phyloP scores from a whole-genome alignment of 2,888 invertebrate species.

The Anaspis maculata region DNA sequence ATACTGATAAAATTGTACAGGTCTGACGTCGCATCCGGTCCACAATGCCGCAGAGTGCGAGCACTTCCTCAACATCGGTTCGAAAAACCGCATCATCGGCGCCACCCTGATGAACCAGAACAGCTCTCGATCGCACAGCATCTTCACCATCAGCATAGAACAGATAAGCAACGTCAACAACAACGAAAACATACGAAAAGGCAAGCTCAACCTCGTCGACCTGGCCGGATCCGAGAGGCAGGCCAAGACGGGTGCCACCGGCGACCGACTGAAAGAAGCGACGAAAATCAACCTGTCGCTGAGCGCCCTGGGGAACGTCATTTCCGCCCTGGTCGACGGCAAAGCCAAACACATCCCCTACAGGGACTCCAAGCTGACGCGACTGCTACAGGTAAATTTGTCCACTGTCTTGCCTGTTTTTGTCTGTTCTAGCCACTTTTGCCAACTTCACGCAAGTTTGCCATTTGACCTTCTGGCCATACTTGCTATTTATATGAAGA shows the following conservation, averaged over 20 bases:
- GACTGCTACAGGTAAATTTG: conserved; percentile 66
- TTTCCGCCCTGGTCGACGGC: conserved; percentile 76
- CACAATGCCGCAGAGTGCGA: conserved; percentile 73
- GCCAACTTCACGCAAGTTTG: no score
- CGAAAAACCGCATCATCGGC: conserved; percentile 72
- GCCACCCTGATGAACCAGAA: conserved; percentile 85
- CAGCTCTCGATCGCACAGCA: conserved; percentile 79
- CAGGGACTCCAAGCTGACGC: conserved; percentile 77
- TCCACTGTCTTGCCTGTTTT: no score
- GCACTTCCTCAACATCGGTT: conserved; percentile 63
- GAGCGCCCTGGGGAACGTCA: conserved; percentile 83
- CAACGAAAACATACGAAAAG: conserved; percentile 38
- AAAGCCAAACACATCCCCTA: conserved; percentile 75
- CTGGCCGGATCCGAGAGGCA: conserved; percentile 84
- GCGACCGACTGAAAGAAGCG: conserved; percentile 78
- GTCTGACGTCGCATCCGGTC: conserved; percentile 66
- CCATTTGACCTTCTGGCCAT: no score
- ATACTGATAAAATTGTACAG: conserved; percentile 31
- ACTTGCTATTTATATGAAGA: no score
- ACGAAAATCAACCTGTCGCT: conserved; percentile 84
- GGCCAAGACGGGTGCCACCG: conserved; percentile 75
- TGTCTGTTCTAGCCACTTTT: no score
- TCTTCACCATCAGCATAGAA: conserved; percentile 78
- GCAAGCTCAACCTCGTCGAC: conserved; percentile 81
- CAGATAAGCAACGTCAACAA: conserved; percentile 53